Conservation (phyloP, 2,888 invertebrate genomes). For the Petrolisthes cinctipes region DNA sequence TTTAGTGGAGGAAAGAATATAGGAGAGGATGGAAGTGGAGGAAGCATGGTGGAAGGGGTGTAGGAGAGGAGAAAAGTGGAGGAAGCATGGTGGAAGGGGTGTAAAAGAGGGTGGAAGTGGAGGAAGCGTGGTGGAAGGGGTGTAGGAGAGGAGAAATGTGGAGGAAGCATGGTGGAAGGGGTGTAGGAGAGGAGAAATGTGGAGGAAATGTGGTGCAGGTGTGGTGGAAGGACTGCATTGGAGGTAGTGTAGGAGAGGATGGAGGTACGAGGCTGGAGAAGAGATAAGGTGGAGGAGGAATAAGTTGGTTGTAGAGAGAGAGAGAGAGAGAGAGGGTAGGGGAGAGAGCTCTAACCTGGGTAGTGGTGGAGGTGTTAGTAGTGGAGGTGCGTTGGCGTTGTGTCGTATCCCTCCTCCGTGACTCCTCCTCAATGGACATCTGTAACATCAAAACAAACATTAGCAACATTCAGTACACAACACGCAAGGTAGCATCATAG, state of each 20-base stretch:
- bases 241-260: not conserved
- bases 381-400: conserved; percentile 38
- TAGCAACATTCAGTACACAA: no score
- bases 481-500: no score
- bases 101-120: no score
- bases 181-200: not conserved
- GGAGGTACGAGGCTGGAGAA: not conserved
- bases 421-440: conserved; percentile 56
- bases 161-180: not conserved
- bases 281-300: not conserved
- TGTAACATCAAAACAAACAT: not conserved
- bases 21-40: conserved; percentile 26
- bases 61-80: no score
- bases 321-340: not conserved
- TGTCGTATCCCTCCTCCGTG: conserved; percentile 34
- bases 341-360: not conserved
- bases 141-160: no score
- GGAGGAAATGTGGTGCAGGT: not conserved
- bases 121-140: no score
- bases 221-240: not conserved
- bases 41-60: no score
- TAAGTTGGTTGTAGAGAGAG: not conserved
- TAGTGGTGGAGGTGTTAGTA: conserved; percentile 36
- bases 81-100: no score
- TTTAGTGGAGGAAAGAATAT: no score